phyloP scores from a whole-genome alignment of 2,888 invertebrate species.

The Eustalomyia histrio region DNA sequence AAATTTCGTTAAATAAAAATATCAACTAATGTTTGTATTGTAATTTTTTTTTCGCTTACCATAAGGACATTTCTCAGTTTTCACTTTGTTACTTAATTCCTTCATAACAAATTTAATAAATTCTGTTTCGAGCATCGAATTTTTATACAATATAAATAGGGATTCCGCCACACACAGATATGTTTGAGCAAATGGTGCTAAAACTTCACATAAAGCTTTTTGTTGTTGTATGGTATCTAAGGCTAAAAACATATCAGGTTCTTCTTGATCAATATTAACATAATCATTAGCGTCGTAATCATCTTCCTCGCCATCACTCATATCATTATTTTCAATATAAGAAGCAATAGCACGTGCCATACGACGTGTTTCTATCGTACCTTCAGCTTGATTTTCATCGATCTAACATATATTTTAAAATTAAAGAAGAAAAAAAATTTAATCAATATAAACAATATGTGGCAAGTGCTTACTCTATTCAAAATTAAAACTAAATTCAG shows the following conservation, averaged over 20 bases:
- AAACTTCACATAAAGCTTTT: constrained; percentile 81
- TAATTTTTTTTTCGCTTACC: constrained; percentile 79
- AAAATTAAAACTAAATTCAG: too few relatives aligned
- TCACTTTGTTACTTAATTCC: constrained; percentile 84
- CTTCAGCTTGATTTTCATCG: constrained; percentile 66
- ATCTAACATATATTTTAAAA: constrained; percentile 70
- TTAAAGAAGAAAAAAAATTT: too few relatives aligned
- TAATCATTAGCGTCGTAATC: constrained; percentile 58
- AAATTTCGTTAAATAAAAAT: too few relatives aligned
- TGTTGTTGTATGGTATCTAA: constrained; percentile 79
- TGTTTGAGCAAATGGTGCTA: constrained; percentile 87
- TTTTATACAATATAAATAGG: constrained; percentile 78
- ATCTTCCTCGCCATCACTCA: constrained; percentile 66
- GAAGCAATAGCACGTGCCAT: constrained; percentile 71
- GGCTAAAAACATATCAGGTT: constrained; percentile 71
- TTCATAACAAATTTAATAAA: constrained; percentile 84
- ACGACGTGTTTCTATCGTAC: constrained; percentile 71
- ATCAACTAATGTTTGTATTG: too few relatives aligned
- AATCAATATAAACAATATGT: too few relatives aligned
- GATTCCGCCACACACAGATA: constrained; percentile 85
- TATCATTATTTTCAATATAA: constrained; percentile 67
- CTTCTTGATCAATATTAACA: constrained; percentile 62
- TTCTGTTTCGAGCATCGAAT: constrained; percentile 84
- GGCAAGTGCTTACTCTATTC: too few relatives aligned
- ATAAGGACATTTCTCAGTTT: constrained; percentile 82